These are phyloP conservation scores for Oncorhynchus masou DNA, from an alignment of 2,113 vertebrate species.

Conservation along the genomic window DNA sequence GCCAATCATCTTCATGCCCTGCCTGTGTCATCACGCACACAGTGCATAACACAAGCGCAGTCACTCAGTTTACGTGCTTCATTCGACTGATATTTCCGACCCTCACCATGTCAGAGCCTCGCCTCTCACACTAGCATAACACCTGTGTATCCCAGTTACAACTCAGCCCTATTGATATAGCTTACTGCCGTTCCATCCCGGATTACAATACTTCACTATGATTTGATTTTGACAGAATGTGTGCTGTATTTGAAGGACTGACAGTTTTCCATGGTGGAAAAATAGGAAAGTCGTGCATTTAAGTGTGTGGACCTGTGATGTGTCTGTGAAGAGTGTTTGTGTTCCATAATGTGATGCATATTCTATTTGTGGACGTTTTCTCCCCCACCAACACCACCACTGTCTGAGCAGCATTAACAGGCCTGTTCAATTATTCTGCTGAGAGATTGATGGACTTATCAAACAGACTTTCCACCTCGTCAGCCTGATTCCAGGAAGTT, in stretches of 20 bases:
- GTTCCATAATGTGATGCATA: not conserved
- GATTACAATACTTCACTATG: too few relatives aligned
- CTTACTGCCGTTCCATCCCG: too few relatives aligned
- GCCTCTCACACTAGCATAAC: not conserved
- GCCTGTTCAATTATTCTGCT: not conserved
- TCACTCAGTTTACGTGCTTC: not conserved
- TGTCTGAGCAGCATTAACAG: not conserved
- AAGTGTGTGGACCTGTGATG: too few relatives aligned
- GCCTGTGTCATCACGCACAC: slow-evolving; percentile 5
- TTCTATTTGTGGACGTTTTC: not conserved
- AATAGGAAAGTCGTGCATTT: too few relatives aligned
- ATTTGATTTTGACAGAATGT: too few relatives aligned
- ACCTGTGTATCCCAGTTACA: not conserved
- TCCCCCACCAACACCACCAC: not conserved
- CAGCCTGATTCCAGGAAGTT: not conserved
- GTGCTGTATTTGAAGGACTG: too few relatives aligned
- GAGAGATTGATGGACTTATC: not conserved
- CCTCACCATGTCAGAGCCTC: not conserved
- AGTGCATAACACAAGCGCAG: not conserved
- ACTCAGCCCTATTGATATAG: not conserved
- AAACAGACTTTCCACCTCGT: not conserved
- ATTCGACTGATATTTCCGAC: not conserved
- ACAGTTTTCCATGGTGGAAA: too few relatives aligned
- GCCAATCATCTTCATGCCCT: not conserved
- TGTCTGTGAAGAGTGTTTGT: not conserved